phyloP scores from a whole-genome alignment of 2,888 invertebrate genomes.

The Mellilla xanthometata region DNA sequence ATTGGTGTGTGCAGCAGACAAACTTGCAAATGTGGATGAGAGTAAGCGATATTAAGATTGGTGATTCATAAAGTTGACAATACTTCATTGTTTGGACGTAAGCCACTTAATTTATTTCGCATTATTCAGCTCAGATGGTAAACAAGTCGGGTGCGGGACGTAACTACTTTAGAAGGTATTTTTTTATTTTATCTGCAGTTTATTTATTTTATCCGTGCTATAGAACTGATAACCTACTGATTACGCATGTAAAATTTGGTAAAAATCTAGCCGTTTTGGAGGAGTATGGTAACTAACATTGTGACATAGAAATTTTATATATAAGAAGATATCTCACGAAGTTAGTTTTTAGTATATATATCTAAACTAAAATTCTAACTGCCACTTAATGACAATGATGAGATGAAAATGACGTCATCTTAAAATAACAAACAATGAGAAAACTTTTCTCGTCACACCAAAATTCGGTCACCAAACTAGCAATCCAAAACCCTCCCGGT shows the following conservation, averaged over 20 bases:
- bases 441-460: neutral
- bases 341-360: too few species aligned
- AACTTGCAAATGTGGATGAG: constrained; percentile 64
- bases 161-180: constrained; percentile 6
- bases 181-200: neutral
- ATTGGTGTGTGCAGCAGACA: constrained; percentile 56
- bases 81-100: constrained; percentile 54
- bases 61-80: constrained; percentile 56
- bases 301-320: too few species aligned
- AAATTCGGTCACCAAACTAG: constrained; percentile 13
- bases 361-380: too few species aligned
- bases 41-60: constrained; percentile 59
- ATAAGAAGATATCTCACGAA: too few species aligned
- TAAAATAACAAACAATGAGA: too few species aligned
- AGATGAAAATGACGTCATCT: too few species aligned
- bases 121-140: constrained; percentile 28
- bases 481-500: constrained; percentile 8
- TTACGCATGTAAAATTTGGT: too few species aligned
- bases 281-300: too few species aligned
- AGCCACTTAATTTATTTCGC: constrained; percentile 38
- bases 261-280: too few species aligned
- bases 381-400: too few species aligned
- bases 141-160: constrained; percentile 21
- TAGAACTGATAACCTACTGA: too few species aligned
- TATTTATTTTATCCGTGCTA: too few species aligned